These are phyloP conservation scores for Thalassophryne amazonica DNA, from an alignment of 2,797 vertebrate genomes.

Conservation along the genomic window DNA sequence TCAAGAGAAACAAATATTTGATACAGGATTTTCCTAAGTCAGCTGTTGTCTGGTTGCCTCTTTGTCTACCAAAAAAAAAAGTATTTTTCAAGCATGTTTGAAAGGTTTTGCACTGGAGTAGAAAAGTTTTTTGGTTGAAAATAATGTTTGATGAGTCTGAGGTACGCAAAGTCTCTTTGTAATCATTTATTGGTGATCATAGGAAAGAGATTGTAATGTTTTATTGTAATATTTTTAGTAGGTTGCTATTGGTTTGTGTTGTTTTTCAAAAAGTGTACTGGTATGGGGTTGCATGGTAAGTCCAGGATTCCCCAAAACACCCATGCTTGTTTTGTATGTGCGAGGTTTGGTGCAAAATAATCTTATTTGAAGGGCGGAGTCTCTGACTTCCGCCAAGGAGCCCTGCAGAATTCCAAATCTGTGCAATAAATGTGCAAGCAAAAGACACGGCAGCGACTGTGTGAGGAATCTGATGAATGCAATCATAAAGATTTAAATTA, in stretches of 20 bases:
- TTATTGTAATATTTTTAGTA: constrained; percentile 15
- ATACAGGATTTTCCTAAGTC: not conserved
- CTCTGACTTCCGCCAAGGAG: constrained; percentile 63
- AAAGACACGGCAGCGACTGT: constrained; percentile 37
- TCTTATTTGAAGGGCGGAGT: constrained; percentile 40
- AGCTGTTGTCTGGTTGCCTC: not conserved
- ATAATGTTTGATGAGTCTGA: constrained; percentile 13
- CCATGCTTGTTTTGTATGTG: constrained; percentile 8
- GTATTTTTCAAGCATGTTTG: not conserved
- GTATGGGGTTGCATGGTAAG: not conserved
- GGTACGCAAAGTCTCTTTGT: constrained; percentile 2
- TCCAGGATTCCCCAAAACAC: constrained; percentile 12
- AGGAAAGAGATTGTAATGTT: constrained; percentile 9
- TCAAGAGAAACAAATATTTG: constrained; percentile 16
- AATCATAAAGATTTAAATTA: constrained; percentile 64
- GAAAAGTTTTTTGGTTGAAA: constrained; percentile 3
- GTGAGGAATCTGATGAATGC: constrained; percentile 29
- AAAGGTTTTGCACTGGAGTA: constrained; percentile 5
- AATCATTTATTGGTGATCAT: constrained; percentile 10
- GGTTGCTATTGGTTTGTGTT: constrained; percentile 1
- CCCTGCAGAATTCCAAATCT: constrained; percentile 24
- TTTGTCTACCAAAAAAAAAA: constrained; percentile 20
- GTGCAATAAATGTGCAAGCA: constrained; percentile 47
- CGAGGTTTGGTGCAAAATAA: constrained; percentile 34
- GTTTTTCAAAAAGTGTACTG: too few species aligned